Evolutionary conservation across 1,140 invertebrate genomes (phyloP).

Genomic region (Coenobita brevimanus): DNA sequence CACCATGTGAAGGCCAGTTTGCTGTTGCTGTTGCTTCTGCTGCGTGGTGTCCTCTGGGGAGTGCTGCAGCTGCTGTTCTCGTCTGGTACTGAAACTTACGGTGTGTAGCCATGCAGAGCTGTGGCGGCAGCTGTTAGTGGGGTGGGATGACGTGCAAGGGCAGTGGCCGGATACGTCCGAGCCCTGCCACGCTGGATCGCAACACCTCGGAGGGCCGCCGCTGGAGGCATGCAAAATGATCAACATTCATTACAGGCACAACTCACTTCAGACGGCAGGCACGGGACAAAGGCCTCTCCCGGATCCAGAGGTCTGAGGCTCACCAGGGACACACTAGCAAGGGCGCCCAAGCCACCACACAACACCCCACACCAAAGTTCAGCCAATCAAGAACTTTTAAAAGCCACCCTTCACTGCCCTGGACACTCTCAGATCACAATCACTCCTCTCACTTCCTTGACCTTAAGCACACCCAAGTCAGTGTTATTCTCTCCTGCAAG

Average conservation of each 20-base stretch:
- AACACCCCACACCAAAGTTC: conserved; percentile 38
- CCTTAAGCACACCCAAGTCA: no score
- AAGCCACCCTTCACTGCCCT: neutral
- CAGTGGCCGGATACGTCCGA: conserved; percentile 81
- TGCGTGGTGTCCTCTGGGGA: conserved; percentile 57
- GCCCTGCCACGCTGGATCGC: conserved; percentile 82
- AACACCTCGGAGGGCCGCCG: conserved; percentile 80
- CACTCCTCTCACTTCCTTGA: no score
- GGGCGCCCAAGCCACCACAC: conserved; percentile 22
- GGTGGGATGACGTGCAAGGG: conserved; percentile 82
- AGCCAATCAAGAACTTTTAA: conserved; percentile 14
- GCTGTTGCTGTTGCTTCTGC: conserved; percentile 48
- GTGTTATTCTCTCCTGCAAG: no score
- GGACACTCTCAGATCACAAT: no score
- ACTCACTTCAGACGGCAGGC: conserved; percentile 68
- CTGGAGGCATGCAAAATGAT: conserved; percentile 74
- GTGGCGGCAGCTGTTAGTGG: conserved; percentile 81
- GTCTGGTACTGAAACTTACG: conserved; percentile 79
- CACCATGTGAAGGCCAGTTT: conserved; percentile 36
- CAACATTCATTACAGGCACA: conserved; percentile 70
- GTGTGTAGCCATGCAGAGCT: conserved; percentile 85
- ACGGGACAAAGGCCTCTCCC: conserved; percentile 63
- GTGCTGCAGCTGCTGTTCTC: conserved; percentile 59
- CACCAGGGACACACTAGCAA: conserved; percentile 47
- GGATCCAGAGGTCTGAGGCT: conserved; percentile 59